These are phyloP conservation scores for Aphis gossypii DNA, from an alignment of 1,140 invertebrate species.

Conservation along the genomic window DNA sequence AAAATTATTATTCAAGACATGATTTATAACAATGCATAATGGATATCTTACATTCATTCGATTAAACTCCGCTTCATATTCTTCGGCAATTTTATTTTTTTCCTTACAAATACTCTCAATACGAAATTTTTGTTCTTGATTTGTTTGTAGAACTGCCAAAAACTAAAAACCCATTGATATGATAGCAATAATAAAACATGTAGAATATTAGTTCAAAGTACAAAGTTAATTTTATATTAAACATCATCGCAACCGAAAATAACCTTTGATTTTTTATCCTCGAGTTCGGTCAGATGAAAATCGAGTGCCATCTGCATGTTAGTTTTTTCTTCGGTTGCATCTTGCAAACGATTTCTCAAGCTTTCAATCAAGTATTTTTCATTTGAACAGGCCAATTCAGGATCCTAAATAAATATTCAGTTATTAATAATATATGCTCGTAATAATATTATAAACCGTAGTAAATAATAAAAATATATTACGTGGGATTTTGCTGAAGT, in stretches of 20 bases:
- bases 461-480: neutral
- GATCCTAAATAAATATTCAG: neutral
- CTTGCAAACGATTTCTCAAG: neutral
- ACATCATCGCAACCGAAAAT: neutral
- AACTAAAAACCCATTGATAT: neutral
- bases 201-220: too few relatives aligned
- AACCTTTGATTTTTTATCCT: conserved; percentile 50
- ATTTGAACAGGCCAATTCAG: neutral
- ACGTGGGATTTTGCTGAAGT: neutral
- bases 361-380: conserved; percentile 39
- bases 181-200: neutral
- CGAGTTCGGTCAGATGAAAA: conserved; percentile 33
- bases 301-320: conserved; percentile 11
- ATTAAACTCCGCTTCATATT: conserved; percentile 24
- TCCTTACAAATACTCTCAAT: conserved; percentile 2
- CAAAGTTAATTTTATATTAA: neutral
- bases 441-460: neutral
- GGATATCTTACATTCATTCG: conserved; percentile 41
- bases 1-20: neutral
- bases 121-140: conserved; percentile 20
- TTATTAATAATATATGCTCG: neutral
- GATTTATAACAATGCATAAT: neutral
- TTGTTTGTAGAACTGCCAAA: conserved; percentile 39
- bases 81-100: conserved; percentile 1
- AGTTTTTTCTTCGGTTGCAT: neutral